Evolutionary conservation across 1,140 invertebrate genomes (phyloP), one percentile per base, ranked within the genome.

Genomic region (Tribolium castaneum): DNA sequence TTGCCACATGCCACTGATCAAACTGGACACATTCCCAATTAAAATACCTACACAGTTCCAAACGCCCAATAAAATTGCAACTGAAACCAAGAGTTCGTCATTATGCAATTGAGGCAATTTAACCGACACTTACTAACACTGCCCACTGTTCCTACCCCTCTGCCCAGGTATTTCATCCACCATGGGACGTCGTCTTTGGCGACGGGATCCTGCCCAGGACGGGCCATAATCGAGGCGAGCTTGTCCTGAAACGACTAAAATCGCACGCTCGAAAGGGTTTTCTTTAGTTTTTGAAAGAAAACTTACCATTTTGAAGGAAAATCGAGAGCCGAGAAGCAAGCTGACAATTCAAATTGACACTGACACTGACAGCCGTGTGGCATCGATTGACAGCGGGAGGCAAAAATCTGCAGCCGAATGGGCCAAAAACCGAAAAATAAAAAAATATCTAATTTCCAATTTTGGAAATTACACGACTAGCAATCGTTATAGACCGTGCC

Each of bases 161-260:
- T 92, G 75, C 92, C 94, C 84, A 91, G 94, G 88, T 95, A 96
- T 86, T 95, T 95, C 88, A 97, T 90, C 92, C 94, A 96, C 94
- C 94, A 96, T 79, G 95, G 94, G 76, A 93, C 91, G 87, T 95
- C 94, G 87, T 95, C 94, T 89, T 93, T 93, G 78, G 90, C 88
- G 70, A 88, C 89, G 80, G 90, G 91, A 86, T 94, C 93, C 86
- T 93, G 91, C 78, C 93, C 93, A 70, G 94, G 94, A 80, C 92
- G 89, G 76, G 93, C 90, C 92, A 95, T 92, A 75, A 95, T 89
- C 80, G 91, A 90, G 54, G 91, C 89, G 82, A 95, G 88, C 90
- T 94, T 95, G 83, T 94, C 93, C 77, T 91, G 89, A 82, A 95
- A 90, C 82, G 93, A 95, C 94, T 95, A 86, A 75, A 90, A 89